Evolutionary conservation across 2,797 vertebrate species (phyloP), one percentile per base, ranked within the genome.

Genomic region (Ctenopoma kingsleyae): DNA sequence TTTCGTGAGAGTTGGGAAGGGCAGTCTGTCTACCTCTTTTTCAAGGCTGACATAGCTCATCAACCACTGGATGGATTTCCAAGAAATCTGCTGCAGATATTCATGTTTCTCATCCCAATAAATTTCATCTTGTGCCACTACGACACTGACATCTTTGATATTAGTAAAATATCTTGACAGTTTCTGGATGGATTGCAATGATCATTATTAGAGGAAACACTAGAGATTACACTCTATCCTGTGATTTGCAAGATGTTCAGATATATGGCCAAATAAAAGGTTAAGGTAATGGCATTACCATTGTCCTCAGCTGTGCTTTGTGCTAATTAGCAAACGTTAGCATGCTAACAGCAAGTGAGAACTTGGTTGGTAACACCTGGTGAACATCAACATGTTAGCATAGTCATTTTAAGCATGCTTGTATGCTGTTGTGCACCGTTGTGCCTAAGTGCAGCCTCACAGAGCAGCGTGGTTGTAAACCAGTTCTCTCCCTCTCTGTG

Each of bases 21-120:
- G 15, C 3, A 5, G 17, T 40, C 47, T 22, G 49, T 55, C 30
- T 0, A 12, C 16, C 4, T 2, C 2, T 22, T 63, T 9, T 25
- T 25, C 20, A 15, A n/a, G 43, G 54, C 17, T 36, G 38, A 71
- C 70, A 44, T 54, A 71, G 48, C 5, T 55, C n/a, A 17, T 25
- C 19, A 46, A 9, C 40, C 15, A 8, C 19, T 5, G 15, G 10
- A 64, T 55, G 51, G n/a, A 36, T 20, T 25, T 4, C 36, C 6
- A 46, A 54, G 15, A 65, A 50, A 51, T 65, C 5, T 55, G 3
- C 5, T 55, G 3, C 40, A 52, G 13, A 17, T 22, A 10, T 47
- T 56, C 19, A 46, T 48, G 5, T 27, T 19, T 66, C 15, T 36
- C 27, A n/a, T 40, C 15, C 22, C 17, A 38, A 17, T 20, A 11